Conservation (phyloP, 92 coral and sea anemone genomes). For the Virgularia gustaviana region DNA sequence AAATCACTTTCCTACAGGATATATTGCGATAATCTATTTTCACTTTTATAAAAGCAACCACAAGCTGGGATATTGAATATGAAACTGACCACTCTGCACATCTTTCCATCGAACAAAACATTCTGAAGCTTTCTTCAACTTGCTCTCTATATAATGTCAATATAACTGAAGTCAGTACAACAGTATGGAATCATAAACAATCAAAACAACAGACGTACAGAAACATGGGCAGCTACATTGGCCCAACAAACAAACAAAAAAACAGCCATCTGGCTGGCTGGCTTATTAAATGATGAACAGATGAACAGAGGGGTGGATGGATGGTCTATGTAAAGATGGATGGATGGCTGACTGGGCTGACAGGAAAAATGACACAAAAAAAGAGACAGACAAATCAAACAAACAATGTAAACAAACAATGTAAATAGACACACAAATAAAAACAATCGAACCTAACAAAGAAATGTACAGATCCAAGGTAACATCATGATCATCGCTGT, state of each 20-base stretch:
- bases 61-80: neutral
- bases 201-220: too few relatives aligned
- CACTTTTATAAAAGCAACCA: neutral
- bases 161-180: neutral
- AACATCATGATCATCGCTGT: constrained; percentile 4
- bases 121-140: constrained; percentile 93
- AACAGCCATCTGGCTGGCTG: too few relatives aligned
- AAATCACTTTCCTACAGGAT: neutral
- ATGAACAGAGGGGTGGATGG: too few relatives aligned
- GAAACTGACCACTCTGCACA: constrained; percentile 83
- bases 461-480: constrained; percentile 19
- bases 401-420: too few relatives aligned
- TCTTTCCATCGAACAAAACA: constrained; percentile 98
- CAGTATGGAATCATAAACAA: neutral
- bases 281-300: too few relatives aligned
- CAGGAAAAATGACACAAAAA: too few relatives aligned
- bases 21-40: neutral
- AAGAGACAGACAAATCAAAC: too few relatives aligned
- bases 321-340: too few relatives aligned
- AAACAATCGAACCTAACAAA: constrained; percentile 2
- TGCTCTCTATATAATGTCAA: constrained; percentile 57
- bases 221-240: too few relatives aligned
- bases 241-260: too few relatives aligned
- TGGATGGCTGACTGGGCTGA: too few relatives aligned
- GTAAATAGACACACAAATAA: neutral